phyloP scores from a whole-genome alignment of 2,888 invertebrate species.

The Linnaemya tessellans region DNA sequence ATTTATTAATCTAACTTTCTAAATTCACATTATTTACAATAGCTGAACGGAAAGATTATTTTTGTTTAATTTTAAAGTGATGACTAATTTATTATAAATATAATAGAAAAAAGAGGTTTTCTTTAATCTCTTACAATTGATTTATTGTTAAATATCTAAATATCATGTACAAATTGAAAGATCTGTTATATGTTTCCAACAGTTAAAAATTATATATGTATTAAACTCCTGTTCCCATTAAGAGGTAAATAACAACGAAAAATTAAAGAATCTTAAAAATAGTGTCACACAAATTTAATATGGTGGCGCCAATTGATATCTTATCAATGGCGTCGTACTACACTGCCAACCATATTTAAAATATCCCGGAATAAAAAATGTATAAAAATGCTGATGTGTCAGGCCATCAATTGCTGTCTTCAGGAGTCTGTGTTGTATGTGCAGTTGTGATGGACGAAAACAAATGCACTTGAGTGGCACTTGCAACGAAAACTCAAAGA shows the following conservation, averaged over 20 bases:
- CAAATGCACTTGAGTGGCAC: slow-evolving; percentile 69
- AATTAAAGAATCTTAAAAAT: slow-evolving; percentile 13
- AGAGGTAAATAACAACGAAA: slow-evolving; percentile 7
- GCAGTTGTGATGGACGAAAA: slow-evolving; percentile 53
- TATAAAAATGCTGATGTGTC: slow-evolving; percentile 58
- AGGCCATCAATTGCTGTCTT: slow-evolving; percentile 66
- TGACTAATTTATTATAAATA: too few species aligned
- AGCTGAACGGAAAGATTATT: too few species aligned
- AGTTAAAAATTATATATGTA: slow-evolving; percentile 22
- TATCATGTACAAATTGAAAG: background rate
- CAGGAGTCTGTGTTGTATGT: slow-evolving; percentile 39
- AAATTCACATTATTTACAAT: too few species aligned
- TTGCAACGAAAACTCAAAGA: slow-evolving; percentile 48
- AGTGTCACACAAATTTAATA: slow-evolving; percentile 72
- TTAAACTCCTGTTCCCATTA: slow-evolving; percentile 35
- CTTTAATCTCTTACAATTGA: too few species aligned
- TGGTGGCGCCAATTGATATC: slow-evolving; percentile 76
- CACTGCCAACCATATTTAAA: slow-evolving; percentile 47
- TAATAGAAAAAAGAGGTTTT: too few species aligned
- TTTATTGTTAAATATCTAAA: too few species aligned
- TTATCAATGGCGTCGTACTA: slow-evolving; percentile 74
- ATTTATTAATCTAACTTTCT: too few species aligned
- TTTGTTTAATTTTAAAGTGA: too few species aligned
- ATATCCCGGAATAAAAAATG: slow-evolving; percentile 19
- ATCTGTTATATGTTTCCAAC: slow-evolving; percentile 17